Evolutionary conservation across 2,797 vertebrate species (phyloP).

Genomic region (Xenops minutus): DNA sequence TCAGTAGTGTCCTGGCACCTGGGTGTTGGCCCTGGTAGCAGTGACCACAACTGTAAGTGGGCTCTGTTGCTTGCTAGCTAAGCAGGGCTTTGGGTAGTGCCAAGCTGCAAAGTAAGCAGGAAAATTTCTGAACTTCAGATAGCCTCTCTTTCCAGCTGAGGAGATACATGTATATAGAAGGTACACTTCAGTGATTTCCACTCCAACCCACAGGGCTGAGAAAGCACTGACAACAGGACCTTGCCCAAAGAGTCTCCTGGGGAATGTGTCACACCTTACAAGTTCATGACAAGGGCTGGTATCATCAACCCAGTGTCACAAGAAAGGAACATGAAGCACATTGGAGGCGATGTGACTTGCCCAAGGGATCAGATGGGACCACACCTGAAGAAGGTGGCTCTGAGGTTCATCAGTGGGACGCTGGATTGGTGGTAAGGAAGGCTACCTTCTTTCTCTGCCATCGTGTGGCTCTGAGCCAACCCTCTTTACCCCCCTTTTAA

Average conservation of each 20-base stretch:
- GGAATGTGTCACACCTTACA: not conserved
- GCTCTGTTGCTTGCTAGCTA: not conserved
- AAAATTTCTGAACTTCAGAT: not conserved
- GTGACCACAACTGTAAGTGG: not conserved
- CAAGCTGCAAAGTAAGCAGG: not conserved
- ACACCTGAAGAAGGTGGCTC: not conserved
- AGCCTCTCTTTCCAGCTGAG: not conserved
- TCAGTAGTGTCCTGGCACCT: not conserved
- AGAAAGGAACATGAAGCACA: not conserved
- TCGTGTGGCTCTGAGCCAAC: not conserved
- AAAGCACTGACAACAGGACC: not conserved
- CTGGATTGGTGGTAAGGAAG: not conserved
- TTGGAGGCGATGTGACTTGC: rapidly evolving
- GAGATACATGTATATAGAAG: not conserved
- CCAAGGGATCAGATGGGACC: not conserved
- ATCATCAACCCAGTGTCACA: not conserved
- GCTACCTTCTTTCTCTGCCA: not conserved
- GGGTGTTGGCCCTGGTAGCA: not conserved
- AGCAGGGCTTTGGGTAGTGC: not conserved
- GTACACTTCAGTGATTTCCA: not conserved
- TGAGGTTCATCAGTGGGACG: not conserved
- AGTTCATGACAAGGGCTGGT: not conserved
- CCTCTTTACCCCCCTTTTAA: not conserved
- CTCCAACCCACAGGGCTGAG: not conserved
- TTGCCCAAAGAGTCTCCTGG: not conserved